Conservation (phyloP, 2,113 vertebrate species). For the Oostethus manadensis region DNA sequence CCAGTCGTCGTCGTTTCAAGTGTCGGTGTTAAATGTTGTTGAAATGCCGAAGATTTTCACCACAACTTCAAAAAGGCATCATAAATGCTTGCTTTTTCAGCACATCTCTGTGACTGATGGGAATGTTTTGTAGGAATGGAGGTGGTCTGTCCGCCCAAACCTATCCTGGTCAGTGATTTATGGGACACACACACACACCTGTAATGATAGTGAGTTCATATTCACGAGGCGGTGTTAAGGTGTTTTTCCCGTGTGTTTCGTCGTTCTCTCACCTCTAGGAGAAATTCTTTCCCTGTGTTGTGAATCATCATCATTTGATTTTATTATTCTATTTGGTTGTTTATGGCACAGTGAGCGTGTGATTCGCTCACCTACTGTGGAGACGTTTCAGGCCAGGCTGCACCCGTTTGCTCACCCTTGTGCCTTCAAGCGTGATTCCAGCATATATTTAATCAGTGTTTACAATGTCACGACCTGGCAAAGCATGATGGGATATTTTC, state of each 20-base stretch:
- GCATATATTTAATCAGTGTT: slow-evolving; percentile 20
- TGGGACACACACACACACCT: slow-evolving; percentile 34
- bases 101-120: slow-evolving; percentile 2
- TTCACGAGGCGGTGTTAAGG: slow-evolving; percentile 42
- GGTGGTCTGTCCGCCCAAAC: slow-evolving; percentile 11
- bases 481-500: slow-evolving; percentile 12
- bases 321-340: neutral
- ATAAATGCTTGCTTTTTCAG: neutral
- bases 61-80: neutral
- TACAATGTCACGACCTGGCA: slow-evolving; percentile 8
- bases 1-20: slow-evolving; percentile 4
- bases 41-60: no score
- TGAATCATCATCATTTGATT: slow-evolving; percentile 26
- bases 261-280: slow-evolving; percentile 49
- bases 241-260: slow-evolving; percentile 49
- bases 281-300: slow-evolving; percentile 58
- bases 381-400: slow-evolving; percentile 36
- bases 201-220: slow-evolving; percentile 30
- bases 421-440: slow-evolving; percentile 26
- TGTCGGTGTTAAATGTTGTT: slow-evolving; percentile 18
- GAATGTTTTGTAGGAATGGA: slow-evolving; percentile 9
- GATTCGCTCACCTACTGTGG: neutral
- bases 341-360: neutral
- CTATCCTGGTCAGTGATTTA: slow-evolving; percentile 41
- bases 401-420: slow-evolving; percentile 40